Conservation (phyloP, 2,113 vertebrate genomes). For the Clarias batrachus region DNA sequence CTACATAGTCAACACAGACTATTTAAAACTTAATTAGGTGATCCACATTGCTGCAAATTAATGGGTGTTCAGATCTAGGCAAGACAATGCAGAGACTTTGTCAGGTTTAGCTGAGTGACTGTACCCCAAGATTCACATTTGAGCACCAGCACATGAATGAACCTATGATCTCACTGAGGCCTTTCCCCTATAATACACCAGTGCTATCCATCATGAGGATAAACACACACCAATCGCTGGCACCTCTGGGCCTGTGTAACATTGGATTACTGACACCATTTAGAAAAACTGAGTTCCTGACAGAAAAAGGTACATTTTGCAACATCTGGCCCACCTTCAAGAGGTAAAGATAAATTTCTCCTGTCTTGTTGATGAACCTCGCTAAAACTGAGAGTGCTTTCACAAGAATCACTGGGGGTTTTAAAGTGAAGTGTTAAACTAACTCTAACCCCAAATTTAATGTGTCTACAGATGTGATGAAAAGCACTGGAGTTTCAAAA, state of each 20-base stretch:
- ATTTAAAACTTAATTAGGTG: background rate
- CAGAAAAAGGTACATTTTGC: conserved; percentile 41
- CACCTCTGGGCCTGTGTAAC: conserved; percentile 38
- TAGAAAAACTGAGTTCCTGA: conserved; percentile 30
- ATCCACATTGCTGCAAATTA: background rate
- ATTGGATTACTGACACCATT: conserved; percentile 46
- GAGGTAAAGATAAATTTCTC: conserved; percentile 30
- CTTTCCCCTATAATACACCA: conserved; percentile 43
- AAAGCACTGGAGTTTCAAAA: conserved; percentile 21
- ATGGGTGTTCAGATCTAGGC: background rate
- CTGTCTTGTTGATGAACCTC: conserved; percentile 16
- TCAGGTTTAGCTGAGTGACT: conserved; percentile 2
- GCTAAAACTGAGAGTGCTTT: conserved; percentile 5
- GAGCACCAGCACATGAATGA: conserved; percentile 16
- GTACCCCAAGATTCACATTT: conserved; percentile 1
- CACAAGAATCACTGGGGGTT: conserved; percentile 5
- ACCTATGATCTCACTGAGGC: conserved; percentile 45
- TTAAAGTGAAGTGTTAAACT: conserved; percentile 35
- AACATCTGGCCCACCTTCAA: conserved; percentile 28
- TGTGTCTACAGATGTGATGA: conserved; percentile 35
- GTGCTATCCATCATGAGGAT: conserved; percentile 45
- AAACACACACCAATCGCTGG: conserved; percentile 42
- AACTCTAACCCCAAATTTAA: conserved; percentile 25
- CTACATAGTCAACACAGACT: background rate
- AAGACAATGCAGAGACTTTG: background rate